These are phyloP conservation scores for Drosophila tani DNA, from an alignment of 1,140 invertebrate genomes.

Conservation along the genomic window DNA sequence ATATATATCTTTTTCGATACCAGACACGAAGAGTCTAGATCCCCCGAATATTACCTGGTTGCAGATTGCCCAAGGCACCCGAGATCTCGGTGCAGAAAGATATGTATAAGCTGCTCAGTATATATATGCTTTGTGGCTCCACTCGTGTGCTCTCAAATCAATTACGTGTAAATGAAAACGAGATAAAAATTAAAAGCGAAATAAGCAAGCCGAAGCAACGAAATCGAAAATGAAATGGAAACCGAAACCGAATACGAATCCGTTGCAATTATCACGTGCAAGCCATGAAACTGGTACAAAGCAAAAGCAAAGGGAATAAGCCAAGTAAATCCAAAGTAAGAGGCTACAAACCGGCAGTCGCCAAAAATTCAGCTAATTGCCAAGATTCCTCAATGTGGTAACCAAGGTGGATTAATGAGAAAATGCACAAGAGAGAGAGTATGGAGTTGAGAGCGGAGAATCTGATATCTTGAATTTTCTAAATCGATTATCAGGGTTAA, in stretches of 20 bases:
- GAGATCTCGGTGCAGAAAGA: slow-evolving; percentile 4
- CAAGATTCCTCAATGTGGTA: neutral
- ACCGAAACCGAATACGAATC: slow-evolving; percentile 29
- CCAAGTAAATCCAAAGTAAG: slow-evolving; percentile 39
- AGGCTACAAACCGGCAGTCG: slow-evolving; percentile 23
- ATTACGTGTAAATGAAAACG: slow-evolving; percentile 49
- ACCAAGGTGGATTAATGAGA: neutral
- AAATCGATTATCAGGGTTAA: too few species aligned
- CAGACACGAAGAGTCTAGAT: slow-evolving; percentile 32
- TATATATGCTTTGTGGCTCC: neutral
- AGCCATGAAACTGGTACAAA: slow-evolving; percentile 74
- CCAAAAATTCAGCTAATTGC: slow-evolving; percentile 12
- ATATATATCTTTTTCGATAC: slow-evolving; percentile 7
- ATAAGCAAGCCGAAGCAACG: slow-evolving; percentile 10
- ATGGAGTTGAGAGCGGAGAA: neutral
- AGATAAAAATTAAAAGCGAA: slow-evolving; percentile 44
- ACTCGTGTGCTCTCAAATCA: slow-evolving; percentile 16
- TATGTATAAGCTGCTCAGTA: slow-evolving; percentile 11
- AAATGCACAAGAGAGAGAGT: neutral
- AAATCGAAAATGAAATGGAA: slow-evolving; percentile 22
- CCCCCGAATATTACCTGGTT: slow-evolving; percentile 16
- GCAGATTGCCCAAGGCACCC: neutral
- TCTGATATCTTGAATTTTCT: too few species aligned
- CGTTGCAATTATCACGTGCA: slow-evolving; percentile 82
- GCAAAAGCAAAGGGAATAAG: slow-evolving; percentile 9